phyloP scores from a whole-genome alignment of 64 coral and sea anemone genomes.

The Dendrophyllia cribrosa region DNA sequence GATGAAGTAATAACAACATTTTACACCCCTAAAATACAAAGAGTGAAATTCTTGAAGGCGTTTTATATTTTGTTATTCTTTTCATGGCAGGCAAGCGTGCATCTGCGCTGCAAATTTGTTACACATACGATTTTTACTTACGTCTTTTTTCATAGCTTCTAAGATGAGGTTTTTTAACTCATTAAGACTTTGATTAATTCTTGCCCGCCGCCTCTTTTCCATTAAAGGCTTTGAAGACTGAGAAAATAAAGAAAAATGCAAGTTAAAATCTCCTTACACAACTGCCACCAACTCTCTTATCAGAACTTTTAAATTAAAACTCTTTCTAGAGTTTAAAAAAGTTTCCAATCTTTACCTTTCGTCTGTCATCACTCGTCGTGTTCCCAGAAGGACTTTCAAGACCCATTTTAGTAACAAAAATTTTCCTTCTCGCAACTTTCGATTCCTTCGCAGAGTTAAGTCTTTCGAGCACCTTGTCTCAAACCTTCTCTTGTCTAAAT shows the following conservation, averaged over 20 bases:
- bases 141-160: constrained; percentile 89
- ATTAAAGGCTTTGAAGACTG: constrained; percentile 86
- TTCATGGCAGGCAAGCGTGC: background rate
- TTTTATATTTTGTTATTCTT: background rate
- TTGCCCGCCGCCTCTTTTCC: constrained; percentile 82
- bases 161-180: constrained; percentile 82
- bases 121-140: constrained; percentile 42
- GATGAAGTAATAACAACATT: background rate
- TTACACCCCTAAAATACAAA: background rate
- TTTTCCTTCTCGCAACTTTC: background rate
- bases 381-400: constrained; percentile 24
- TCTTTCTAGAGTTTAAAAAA: background rate
- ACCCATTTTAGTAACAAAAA: constrained; percentile 9
- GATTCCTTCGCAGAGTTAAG: background rate
- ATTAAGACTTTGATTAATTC: constrained; percentile 85
- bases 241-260: background rate
- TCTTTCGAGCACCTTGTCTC: background rate
- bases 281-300: background rate
- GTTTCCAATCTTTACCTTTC: constrained; percentile 14
- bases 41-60: background rate
- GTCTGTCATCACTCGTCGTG: background rate
- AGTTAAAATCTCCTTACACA: background rate
- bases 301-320: background rate
- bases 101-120: background rate
- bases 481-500: constrained; percentile 1